phyloP scores from a whole-genome alignment of 2,113 vertebrate genomes.

The Stercorarius parasiticus region DNA sequence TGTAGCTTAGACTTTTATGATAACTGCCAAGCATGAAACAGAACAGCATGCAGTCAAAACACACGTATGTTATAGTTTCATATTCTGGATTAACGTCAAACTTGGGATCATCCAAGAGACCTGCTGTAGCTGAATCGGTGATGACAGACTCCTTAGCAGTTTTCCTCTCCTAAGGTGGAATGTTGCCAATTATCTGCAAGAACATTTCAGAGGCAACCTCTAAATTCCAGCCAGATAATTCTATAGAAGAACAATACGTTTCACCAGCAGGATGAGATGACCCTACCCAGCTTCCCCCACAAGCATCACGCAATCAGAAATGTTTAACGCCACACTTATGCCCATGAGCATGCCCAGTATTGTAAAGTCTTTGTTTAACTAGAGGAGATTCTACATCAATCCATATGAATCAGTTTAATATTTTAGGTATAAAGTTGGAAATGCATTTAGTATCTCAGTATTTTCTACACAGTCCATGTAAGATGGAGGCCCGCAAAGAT shows the following conservation, averaged over 20 bases:
- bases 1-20: background rate
- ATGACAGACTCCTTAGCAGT: background rate
- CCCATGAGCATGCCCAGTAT: background rate
- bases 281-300: background rate
- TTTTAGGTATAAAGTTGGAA: background rate
- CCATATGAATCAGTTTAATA: background rate
- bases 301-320: background rate
- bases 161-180: background rate
- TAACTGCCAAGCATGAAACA: background rate
- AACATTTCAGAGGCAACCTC: background rate
- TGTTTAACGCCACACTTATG: background rate
- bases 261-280: background rate
- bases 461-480: background rate
- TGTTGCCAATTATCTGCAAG: background rate
- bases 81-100: background rate
- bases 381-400: background rate
- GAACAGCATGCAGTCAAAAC: background rate
- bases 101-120: background rate
- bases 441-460: background rate
- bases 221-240: background rate
- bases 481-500: background rate
- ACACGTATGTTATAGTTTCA: background rate
- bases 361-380: background rate
- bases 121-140: background rate
- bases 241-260: background rate